Percentiles rank a stretch among this genome's conserved stretches.
phyloP scores from a whole-genome alignment of 2,113 vertebrate genomes.

The Coturnix japonica region DNA sequence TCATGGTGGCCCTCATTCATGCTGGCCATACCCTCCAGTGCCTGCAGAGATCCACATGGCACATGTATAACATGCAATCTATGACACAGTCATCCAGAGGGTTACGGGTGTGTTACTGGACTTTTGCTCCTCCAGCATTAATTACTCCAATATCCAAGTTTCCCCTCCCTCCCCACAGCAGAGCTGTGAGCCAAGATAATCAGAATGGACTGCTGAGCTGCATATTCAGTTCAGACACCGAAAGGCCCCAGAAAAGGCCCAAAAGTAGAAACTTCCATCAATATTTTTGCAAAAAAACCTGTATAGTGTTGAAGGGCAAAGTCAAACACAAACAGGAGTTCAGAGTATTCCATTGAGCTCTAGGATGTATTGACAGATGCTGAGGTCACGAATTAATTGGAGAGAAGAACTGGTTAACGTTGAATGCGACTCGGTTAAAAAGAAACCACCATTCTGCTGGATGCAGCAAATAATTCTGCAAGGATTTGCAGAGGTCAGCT shows the following conservation, averaged over 20 bases:
- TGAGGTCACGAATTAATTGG: rapidly evolving
- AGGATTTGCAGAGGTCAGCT: neutral
- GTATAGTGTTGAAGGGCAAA: neutral
- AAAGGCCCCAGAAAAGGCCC: neutral
- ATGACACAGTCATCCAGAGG: rapidly evolving
- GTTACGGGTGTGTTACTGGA: neutral
- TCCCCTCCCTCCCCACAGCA: rapidly evolving
- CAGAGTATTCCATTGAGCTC: neutral
- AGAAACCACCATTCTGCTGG: neutral
- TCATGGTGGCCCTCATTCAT: rapidly evolving
- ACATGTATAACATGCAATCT: rapidly evolving
- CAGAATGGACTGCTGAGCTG: neutral
- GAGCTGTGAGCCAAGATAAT: neutral
- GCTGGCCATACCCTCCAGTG: rapidly evolving
- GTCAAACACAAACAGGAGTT: neutral
- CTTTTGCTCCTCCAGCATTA: neutral
- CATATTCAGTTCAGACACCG: neutral
- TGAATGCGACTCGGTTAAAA: neutral
- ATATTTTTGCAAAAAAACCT: neutral
- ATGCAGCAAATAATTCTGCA: neutral
- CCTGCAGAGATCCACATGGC: rapidly evolving
- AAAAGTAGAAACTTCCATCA: neutral
- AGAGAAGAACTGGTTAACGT: neutral
- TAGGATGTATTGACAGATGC: rapidly evolving
- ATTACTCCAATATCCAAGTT: neutral